Percentiles rank a stretch among this genome's conserved stretches.
Evolutionary conservation across 2,888 invertebrate genomes (phyloP).

Genomic region (Podabrus alpinus): DNA sequence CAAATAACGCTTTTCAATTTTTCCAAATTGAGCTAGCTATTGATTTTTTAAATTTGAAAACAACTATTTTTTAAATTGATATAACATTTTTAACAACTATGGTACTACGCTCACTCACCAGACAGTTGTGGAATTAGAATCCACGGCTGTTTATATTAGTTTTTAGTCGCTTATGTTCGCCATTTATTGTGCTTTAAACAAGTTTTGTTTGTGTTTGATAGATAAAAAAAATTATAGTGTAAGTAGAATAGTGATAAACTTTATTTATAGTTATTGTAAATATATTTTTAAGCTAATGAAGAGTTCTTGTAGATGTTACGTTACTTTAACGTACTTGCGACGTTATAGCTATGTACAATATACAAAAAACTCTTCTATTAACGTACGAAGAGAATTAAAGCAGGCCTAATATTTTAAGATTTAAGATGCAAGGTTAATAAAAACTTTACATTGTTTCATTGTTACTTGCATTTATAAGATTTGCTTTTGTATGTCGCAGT

Average conservation of each 20-base stretch:
- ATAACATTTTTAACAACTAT: background rate
- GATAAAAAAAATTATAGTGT: background rate
- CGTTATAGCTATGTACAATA: background rate
- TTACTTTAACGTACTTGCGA: background rate
- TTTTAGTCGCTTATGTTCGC: background rate
- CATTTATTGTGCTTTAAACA: background rate
- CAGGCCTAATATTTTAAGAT: background rate
- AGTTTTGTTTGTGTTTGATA: background rate
- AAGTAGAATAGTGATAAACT: background rate
- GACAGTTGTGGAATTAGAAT: background rate
- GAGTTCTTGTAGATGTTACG: background rate
- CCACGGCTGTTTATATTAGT: too few species aligned
- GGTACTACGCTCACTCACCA: background rate
- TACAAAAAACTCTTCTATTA: background rate
- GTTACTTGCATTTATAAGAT: background rate
- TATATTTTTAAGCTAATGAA: background rate
- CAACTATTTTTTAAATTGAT: background rate
- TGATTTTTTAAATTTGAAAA: background rate
- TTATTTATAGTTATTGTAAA: background rate
- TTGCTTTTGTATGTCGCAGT: background rate
- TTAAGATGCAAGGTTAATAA: background rate
- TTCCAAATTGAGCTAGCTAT: background rate
- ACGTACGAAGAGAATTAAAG: background rate
- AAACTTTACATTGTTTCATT: background rate
- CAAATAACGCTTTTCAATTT: background rate